Percentiles rank a stretch among this genome's conserved stretches.
Conservation (phyloP, 2,113 vertebrate genomes). For the Melanerpes aurifrons region DNA sequence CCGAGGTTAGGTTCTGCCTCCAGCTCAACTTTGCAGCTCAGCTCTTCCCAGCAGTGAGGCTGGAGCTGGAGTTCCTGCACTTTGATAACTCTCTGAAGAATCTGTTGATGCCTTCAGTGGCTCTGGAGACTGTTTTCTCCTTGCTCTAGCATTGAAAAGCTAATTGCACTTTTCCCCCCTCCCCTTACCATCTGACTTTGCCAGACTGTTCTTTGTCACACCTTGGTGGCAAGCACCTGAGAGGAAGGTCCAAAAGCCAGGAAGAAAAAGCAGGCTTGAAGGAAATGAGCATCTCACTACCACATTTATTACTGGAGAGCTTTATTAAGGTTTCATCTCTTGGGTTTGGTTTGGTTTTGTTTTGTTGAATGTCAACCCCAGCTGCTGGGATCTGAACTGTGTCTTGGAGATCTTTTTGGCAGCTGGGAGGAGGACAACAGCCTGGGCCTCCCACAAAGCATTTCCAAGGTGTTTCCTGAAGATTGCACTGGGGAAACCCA, state of each 20-base stretch:
- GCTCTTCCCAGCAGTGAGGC: rapidly evolving
- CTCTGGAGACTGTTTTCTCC: background rate
- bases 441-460: background rate
- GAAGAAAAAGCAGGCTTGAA: background rate
- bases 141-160: background rate
- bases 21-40: background rate
- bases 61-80: background rate
- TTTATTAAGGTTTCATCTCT: background rate
- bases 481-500: background rate
- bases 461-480: conserved; percentile 48
- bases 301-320: background rate
- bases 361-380: background rate
- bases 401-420: background rate
- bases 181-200: background rate
- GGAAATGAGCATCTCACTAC: background rate
- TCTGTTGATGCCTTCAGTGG: background rate
- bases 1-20: background rate
- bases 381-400: background rate
- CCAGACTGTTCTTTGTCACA: background rate
- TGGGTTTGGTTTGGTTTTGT: background rate
- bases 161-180: background rate
- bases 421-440: background rate
- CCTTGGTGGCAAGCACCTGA: background rate
- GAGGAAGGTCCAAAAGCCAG: background rate
- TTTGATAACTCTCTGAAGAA: background rate